phyloP scores from a whole-genome alignment of 1,140 invertebrate species.

The Bombus vancouverensis region DNA sequence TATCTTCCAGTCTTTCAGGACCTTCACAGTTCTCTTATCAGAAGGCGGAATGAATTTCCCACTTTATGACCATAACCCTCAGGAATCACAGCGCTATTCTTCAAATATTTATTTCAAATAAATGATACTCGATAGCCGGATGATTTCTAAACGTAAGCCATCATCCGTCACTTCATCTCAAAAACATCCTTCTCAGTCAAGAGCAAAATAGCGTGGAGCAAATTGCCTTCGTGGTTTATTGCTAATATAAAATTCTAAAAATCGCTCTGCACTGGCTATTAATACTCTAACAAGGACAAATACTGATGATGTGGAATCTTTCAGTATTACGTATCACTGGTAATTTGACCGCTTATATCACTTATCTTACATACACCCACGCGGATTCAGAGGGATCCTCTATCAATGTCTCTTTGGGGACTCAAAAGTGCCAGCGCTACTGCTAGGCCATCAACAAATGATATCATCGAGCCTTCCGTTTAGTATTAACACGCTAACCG shows the following conservation, averaged over 20 bases:
- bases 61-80: no score
- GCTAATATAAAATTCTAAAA: background rate
- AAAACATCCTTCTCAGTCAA: no score
- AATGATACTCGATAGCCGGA: no score
- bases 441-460: conserved; percentile 1
- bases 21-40: no score
- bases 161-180: no score
- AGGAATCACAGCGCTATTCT: no score
- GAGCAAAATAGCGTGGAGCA: no score
- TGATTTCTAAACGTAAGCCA: no score
- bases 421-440: background rate
- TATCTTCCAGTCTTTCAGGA: no score
- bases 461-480: conserved; percentile 11
- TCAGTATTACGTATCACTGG: background rate
- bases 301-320: background rate
- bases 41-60: no score
- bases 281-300: background rate
- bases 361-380: background rate
- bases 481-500: conserved; percentile 35
- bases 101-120: no score
- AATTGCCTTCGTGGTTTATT: no score
- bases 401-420: conserved; percentile 2
- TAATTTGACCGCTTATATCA: background rate
- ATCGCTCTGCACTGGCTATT: background rate
- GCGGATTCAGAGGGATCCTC: background rate